A percentile compares a stretch with the other conserved stretches of the same genome.
Evolutionary conservation across 2,113 vertebrate species (phyloP).

Genomic region (Phyllostomus discolor): DNA sequence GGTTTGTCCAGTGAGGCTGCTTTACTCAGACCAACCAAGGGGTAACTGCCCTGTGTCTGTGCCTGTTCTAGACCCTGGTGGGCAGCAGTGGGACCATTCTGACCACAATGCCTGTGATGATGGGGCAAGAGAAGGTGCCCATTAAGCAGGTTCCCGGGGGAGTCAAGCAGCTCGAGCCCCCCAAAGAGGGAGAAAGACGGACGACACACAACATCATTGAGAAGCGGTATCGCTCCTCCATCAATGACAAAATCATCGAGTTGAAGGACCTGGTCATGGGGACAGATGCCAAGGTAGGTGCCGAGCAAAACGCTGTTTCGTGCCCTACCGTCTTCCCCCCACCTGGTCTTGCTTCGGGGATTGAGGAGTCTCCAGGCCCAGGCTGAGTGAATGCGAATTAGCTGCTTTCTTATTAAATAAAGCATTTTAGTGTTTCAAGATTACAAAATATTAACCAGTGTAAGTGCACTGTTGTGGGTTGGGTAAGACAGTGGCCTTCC

Average conservation of each 20-base stretch:
- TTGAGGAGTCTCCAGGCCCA: background rate
- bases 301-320: background rate
- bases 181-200: constrained; percentile 96
- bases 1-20: background rate
- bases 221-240: constrained; percentile 96
- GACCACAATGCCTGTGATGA: constrained; percentile 95
- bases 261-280: constrained; percentile 97
- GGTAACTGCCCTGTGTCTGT: background rate
- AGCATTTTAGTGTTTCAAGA: background rate
- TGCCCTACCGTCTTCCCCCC: background rate
- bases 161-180: constrained; percentile 83
- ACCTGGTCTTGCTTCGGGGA: background rate
- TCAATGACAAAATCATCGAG: constrained; percentile 98
- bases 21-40: background rate
- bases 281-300: constrained; percentile 92
- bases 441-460: background rate
- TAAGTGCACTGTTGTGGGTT: background rate
- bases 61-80: constrained; percentile 87
- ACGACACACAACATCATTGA: constrained; percentile 99
- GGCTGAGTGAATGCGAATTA: background rate
- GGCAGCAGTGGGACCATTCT: constrained; percentile 93
- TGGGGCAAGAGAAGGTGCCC: constrained; percentile 95
- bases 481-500: background rate
- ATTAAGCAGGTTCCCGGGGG: constrained; percentile 91
- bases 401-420: background rate